Base-by-base conservation (phyloP, 2,113 vertebrate species). In the Sander vitreus region DNA sequence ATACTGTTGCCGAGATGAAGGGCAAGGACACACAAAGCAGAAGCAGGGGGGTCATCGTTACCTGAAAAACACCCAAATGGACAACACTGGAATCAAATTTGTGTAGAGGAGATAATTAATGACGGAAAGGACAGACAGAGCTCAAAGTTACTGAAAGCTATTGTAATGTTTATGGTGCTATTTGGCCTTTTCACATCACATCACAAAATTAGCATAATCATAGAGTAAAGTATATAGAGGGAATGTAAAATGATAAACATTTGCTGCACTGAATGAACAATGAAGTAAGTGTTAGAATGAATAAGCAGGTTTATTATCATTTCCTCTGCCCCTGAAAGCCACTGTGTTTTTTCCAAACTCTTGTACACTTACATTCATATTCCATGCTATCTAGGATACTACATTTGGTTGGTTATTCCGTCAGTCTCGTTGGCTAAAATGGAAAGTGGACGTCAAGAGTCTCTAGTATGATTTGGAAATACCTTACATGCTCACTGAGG, bases 11-110 rank as follows among this genome's bases (percentile, higher is more conserved):
- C 0, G 94, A 78, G 87, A 97, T 93, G 95, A 95, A 89, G 89
- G 86, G 94, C 95, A 98, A 93, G 92, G 94, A 96, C 91, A 96
- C 93, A 90, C 96, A 96, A 90, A 96, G 92, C 91, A 98, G 91
- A 88, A 99, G 95, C 86, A 97, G 94, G 93, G 95, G 94, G 94
- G 96, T 96, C 98, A 99, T 99, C 87, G 78, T 98, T 95, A 96
- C 95, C 98, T 99, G 95, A 68, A 93, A 80, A 91, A 81, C 80
- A 79, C 13, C 47, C 62, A 78, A 66, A 60, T 6, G 4, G 13
- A 60, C 13, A n/a, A 78, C 33, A 84, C 2, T 13, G 19, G 14
- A 58, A 21, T 78, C 4, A 50, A 18, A 36, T 63, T 45, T 19
- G 53, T 33, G 33, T 6, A 15, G 3, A 54, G 2, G 16, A 80